Evolutionary conservation across 2,888 invertebrate genomes (phyloP).

Genomic region (Dexiosoma caninum): DNA sequence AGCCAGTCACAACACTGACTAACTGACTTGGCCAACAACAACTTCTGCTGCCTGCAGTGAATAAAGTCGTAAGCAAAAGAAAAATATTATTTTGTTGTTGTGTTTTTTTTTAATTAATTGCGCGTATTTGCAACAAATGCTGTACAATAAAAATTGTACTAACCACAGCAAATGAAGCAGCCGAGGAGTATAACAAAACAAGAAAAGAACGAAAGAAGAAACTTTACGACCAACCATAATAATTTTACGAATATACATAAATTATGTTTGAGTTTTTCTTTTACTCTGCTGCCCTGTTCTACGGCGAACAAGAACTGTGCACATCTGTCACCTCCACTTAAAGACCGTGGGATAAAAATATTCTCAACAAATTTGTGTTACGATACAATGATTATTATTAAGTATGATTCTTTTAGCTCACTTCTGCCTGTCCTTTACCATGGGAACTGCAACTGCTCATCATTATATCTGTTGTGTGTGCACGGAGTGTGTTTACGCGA

Average conservation of each 20-base stretch:
- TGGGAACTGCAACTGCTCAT: slow-evolving; percentile 75
- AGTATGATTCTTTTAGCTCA: slow-evolving; percentile 35
- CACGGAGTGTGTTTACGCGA: not conserved
- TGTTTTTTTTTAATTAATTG: slow-evolving; percentile 47
- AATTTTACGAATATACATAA: slow-evolving; percentile 13
- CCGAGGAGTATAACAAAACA: slow-evolving; percentile 39
- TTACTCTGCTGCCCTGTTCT: slow-evolving; percentile 36
- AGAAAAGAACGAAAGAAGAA: slow-evolving; percentile 59
- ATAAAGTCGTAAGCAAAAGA: not conserved
- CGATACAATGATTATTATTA: slow-evolving; percentile 63
- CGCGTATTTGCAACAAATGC: slow-evolving; percentile 51
- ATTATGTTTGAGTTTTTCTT: slow-evolving; percentile 1
- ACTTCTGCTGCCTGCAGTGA: not conserved
- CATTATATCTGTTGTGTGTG: slow-evolving; percentile 12
- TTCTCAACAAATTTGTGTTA: slow-evolving; percentile 62
- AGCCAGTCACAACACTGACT: not conserved
- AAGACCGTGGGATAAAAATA: slow-evolving; percentile 75
- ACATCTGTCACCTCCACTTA: slow-evolving; percentile 72
- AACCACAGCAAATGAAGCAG: slow-evolving; percentile 19
- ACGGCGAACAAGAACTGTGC: slow-evolving; percentile 69
- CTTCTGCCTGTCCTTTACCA: slow-evolving; percentile 68
- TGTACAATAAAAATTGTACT: slow-evolving; percentile 19
- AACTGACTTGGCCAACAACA: slow-evolving; percentile 17
- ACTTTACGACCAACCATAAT: slow-evolving; percentile 55
- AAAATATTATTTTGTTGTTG: not conserved